Base-by-base conservation (phyloP, 2,113 vertebrate species). In the Eupsittula cactorum region DNA sequence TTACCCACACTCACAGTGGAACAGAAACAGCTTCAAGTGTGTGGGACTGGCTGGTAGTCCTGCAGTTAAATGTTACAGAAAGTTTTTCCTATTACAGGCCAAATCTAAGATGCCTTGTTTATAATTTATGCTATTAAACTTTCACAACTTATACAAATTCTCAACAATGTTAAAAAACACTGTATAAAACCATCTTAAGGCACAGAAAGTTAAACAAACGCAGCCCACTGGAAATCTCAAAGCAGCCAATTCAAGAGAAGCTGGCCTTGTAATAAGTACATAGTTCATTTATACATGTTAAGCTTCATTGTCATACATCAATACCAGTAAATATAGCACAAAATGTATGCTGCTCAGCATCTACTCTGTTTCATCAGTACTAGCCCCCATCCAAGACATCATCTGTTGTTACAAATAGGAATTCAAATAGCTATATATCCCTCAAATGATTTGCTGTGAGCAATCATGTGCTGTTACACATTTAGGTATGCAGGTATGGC, bases 101-200 rank as follows among this genome's bases (percentile, higher is more conserved):
- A 8, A 46, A 59, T 37, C 92, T 75, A 82, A 69, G 69, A 89
- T 41, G 70, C 53, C 75, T 73, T 65, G 35, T 70, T 94, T 95
- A 67, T 80, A 95, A 82, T 33, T 95, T 88, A 90, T 1, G 44
- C 46, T 59, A 41, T 42, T 80, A 90, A 92, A 78, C 74, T 88
- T 89, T 13, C 62, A 83, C 46, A 62, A 75, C 65, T 92, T 68
- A 95, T 85, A 95, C 59, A 95, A 93, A 89, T 65, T 84, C 53
- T 75, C 62, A 88, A 78, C 9, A 7, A 69, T 8, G 16, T 93
- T 94, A 93, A 90, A 86, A 86, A 97, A 47, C 73, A 88, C 47
- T 44, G 44, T 92, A 90, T 76, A 96, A 94, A 92, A 73, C 24
- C 65, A 95, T 70, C 65, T 94, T 93, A 97, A 97, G 96, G 96